Base-by-base conservation (phyloP, 2,797 vertebrate species). In the Parotocinclus haroldoi region DNA sequence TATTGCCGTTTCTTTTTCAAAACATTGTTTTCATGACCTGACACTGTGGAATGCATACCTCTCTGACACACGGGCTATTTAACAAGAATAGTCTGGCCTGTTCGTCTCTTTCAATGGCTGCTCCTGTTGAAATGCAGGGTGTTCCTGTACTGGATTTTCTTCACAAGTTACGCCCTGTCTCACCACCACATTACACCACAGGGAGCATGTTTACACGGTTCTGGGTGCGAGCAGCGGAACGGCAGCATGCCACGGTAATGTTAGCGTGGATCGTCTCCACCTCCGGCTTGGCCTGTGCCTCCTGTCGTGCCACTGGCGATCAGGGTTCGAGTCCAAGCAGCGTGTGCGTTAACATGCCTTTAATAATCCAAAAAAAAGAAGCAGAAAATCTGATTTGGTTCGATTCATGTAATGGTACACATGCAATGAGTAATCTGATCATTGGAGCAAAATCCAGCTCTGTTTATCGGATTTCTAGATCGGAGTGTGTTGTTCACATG, bases 111-210 rank as follows among this genome's bases (percentile, higher is more conserved):
- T 63, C 18, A 66, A 51, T 55, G 46, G 62, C 42, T 9, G 45
- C 49, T 68, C 56, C 45, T 73, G 69, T 74, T 76, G 58, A 44
- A 69, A 48, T 14, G 9, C 42, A 37, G 63, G 63, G 68, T 73
- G 53, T 68, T 72, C 69, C 46, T 66, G 49, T 14, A 42, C 57
- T 63, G 63, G 11, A 73, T 44, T 72, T 66, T 45, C 57, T 72
- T 51, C 16, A 9, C 42, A 68, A 71, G 60, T 63, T 61, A 64
- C 63, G 67, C 63, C 72, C 66, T 56, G 60, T 55, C 40, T 68
- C 44, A 66, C 57, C 51, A 68, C 27, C 44, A 54, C 16, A 60
- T 54, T 42, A 51, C 37, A 56, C 73, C 56, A 61, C 55, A 58
- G 51, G 27, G 54, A 60, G 17, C 58, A 57, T 57, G 36, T 45